A percentile compares a stretch with the other conserved stretches of the same genome.
Conservation (phyloP, 2,888 invertebrate species). For the Reticulitermes lucifugus region DNA sequence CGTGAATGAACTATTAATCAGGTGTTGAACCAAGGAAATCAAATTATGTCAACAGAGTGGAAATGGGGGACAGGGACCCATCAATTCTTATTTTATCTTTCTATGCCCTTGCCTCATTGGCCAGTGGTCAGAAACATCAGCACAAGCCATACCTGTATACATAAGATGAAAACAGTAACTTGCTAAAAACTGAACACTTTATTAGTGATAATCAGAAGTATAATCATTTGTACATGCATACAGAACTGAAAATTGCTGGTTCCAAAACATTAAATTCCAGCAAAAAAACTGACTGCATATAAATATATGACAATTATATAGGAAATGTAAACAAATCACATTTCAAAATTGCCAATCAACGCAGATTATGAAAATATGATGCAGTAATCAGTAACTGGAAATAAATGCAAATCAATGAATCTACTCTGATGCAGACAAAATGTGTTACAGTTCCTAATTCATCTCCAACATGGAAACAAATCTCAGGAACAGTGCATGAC, state of each 20-base stretch:
- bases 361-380: not conserved
- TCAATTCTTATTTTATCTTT: too few species aligned
- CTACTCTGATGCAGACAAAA: not conserved
- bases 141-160: too few species aligned
- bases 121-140: too few species aligned
- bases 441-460: not conserved
- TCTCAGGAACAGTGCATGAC: not conserved
- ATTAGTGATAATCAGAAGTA: not conserved
- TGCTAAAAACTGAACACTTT: conserved; percentile 16
- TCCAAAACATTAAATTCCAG: not conserved
- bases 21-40: too few species aligned
- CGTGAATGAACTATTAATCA: too few species aligned
- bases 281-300: not conserved
- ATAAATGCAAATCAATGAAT: not conserved
- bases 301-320: not conserved
- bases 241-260: conserved; percentile 4
- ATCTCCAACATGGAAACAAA: not conserved
- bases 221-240: not conserved
- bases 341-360: not conserved
- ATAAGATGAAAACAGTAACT: not conserved
- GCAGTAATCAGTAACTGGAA: not conserved
- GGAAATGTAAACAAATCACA: not conserved
- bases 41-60: too few species aligned
- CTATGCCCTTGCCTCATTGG: too few species aligned
- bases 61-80: too few species aligned